These are phyloP conservation scores for Montipora sp. DNA, from an alignment of 64 coral and sea anemone genomes.

Conservation along the genomic window DNA sequence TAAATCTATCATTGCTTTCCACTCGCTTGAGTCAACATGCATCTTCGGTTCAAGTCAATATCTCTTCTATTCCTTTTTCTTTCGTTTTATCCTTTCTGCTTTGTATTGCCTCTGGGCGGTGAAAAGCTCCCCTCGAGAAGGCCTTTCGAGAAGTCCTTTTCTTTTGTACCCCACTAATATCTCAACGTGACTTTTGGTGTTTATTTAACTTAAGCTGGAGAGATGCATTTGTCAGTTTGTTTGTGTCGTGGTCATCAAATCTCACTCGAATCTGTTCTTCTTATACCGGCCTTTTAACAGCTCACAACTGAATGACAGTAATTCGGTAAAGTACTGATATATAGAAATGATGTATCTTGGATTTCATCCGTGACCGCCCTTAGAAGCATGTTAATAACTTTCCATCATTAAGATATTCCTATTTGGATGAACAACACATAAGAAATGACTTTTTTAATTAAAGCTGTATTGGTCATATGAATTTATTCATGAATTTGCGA, in stretches of 20 bases:
- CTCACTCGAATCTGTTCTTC: too few relatives aligned
- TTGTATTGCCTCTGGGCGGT: not conserved
- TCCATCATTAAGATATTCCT: not conserved
- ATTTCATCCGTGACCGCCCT: not conserved
- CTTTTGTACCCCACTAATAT: too few relatives aligned
- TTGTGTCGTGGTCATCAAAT: too few relatives aligned
- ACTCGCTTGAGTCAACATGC: not conserved
- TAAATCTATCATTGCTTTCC: slow-evolving; percentile 63
- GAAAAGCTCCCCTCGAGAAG: not conserved
- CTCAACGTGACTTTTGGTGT: too few relatives aligned
- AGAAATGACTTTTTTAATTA: slow-evolving; percentile 5
- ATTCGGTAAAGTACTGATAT: not conserved
- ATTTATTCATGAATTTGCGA: not conserved
- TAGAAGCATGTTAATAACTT: not conserved
- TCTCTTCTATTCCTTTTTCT: not conserved
- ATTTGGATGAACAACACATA: not conserved
- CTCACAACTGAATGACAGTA: not conserved
- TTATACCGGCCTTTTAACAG: not conserved
- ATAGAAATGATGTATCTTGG: not conserved
- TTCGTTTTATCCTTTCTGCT: not conserved
- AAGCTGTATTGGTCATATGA: slow-evolving; percentile 12
- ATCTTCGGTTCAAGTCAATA: not conserved
- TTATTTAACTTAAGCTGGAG: too few relatives aligned
- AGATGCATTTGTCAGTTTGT: too few relatives aligned
- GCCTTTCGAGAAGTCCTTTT: too few relatives aligned